phyloP scores from a whole-genome alignment of 2,888 invertebrate species.

The Tipula lateralis region DNA sequence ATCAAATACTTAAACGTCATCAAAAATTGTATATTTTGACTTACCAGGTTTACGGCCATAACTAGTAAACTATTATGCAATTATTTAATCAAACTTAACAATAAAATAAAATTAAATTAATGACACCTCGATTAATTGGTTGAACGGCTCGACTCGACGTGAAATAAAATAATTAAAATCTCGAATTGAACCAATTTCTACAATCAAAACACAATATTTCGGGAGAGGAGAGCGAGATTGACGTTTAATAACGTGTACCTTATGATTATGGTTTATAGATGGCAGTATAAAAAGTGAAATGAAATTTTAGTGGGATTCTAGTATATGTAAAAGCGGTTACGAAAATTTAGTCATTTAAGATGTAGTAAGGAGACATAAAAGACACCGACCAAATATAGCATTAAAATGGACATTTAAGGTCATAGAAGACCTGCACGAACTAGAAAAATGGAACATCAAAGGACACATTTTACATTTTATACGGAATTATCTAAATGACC shows the following conservation, averaged over 20 bases:
- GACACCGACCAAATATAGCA: too few species aligned
- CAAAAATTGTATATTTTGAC: background rate
- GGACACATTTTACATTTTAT: too few species aligned
- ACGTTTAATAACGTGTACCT: background rate
- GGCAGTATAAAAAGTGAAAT: background rate
- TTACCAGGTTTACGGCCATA: background rate
- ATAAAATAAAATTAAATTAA: background rate
- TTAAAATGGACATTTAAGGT: too few species aligned
- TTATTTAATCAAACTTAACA: background rate
- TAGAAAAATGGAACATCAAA: too few species aligned
- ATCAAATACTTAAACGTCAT: background rate
- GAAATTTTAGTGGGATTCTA: background rate
- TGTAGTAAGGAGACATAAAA: too few species aligned
- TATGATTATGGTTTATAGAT: background rate
- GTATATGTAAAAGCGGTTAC: background rate
- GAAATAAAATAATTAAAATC: background rate
- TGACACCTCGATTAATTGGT: background rate
- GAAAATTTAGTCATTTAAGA: too few species aligned
- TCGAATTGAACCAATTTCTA: background rate
- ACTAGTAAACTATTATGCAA: background rate
- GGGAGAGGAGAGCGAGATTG: background rate
- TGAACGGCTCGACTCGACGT: background rate
- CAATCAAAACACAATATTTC: background rate
- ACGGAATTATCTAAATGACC: too few species aligned
- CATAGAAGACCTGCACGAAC: too few species aligned